Conservation (phyloP, 2,888 invertebrate species). For the Idaea straminata region DNA sequence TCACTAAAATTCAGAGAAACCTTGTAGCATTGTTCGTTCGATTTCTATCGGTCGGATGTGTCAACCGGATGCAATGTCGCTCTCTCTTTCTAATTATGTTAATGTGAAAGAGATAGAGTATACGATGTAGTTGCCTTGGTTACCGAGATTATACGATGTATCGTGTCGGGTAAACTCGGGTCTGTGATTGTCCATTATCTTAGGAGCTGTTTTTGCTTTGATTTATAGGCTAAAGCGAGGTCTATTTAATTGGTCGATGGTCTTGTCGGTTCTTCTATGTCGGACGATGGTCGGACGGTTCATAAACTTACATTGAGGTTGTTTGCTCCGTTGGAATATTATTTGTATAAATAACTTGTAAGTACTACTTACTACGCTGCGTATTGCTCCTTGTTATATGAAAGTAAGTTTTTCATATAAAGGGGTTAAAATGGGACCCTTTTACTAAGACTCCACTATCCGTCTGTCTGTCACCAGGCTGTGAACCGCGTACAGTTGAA, state of each 20-base stretch:
- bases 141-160: not conserved
- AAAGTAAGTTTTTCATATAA: too few relatives aligned
- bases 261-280: not conserved
- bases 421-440: too few relatives aligned
- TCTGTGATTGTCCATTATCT: not conserved
- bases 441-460: too few relatives aligned
- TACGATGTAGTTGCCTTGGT: not conserved
- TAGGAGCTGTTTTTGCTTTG: not conserved
- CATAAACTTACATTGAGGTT: too few relatives aligned
- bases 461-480: too few relatives aligned
- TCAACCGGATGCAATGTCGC: slow-evolving; percentile 45
- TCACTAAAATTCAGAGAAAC: not conserved
- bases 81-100: slow-evolving; percentile 32
- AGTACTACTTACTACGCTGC: too few relatives aligned
- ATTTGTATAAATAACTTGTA: too few relatives aligned
- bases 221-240: not conserved
- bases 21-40: not conserved
- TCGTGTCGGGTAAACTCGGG: not conserved
- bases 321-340: too few relatives aligned
- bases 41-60: not conserved
- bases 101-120: slow-evolving; percentile 34
- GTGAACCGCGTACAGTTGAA: too few relatives aligned
- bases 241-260: not conserved
- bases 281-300: too few relatives aligned
- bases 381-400: too few relatives aligned